Conservation (phyloP, 1,140 invertebrate species). For the Agrypnia vestita region DNA sequence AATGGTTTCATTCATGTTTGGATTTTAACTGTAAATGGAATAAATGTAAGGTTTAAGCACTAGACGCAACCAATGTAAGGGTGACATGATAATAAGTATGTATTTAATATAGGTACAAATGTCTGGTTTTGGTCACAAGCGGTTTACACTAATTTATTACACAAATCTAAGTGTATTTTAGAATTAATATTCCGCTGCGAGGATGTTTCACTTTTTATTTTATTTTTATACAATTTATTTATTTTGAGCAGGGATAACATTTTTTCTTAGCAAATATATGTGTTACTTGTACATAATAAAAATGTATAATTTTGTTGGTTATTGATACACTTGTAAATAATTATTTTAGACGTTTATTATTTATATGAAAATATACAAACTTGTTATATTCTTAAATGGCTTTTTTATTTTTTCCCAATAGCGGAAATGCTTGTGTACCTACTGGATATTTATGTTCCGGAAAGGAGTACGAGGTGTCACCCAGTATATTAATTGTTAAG, state of each 20-base stretch:
- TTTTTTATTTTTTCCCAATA: not conserved
- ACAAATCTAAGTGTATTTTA: not conserved
- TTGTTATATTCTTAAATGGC: conserved; percentile 33
- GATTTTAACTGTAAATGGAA: too few relatives aligned
- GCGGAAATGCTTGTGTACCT: too few relatives aligned
- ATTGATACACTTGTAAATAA: conserved; percentile 14
- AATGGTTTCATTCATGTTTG: too few relatives aligned
- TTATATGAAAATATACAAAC: conserved; percentile 34
- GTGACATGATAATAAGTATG: too few relatives aligned
- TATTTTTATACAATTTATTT: conserved; percentile 14
- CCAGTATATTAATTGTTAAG: too few relatives aligned
- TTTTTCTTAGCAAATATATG: not conserved
- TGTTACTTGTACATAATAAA: conserved; percentile 25
- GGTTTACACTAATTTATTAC: too few relatives aligned
- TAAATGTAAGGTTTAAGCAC: too few relatives aligned
- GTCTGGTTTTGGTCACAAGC: too few relatives aligned
- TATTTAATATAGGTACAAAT: too few relatives aligned
- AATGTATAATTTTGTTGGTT: not conserved
- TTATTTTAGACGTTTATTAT: conserved; percentile 13
- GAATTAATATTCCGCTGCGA: not conserved
- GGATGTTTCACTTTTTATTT: not conserved
- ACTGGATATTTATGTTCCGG: too few relatives aligned
- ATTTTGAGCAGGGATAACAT: not conserved
- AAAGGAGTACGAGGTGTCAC: too few relatives aligned
- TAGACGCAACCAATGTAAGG: too few relatives aligned